Conservation (phyloP, 1,140 invertebrate genomes). For the Ladona fulva region DNA sequence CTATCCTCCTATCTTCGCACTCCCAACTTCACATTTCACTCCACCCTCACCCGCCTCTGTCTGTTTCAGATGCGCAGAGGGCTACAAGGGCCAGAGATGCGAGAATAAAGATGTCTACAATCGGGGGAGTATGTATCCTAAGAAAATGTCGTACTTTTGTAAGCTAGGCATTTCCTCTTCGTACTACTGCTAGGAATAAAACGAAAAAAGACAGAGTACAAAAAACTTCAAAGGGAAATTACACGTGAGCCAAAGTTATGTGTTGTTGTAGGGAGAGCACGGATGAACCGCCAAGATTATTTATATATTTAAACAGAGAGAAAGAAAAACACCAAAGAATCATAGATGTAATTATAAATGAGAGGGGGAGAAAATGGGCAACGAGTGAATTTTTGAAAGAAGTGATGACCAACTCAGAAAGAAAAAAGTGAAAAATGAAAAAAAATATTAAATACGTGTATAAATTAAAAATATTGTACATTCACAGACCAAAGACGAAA, state of each 20-base stretch:
- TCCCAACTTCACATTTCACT: not conserved
- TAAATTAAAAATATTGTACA: not conserved
- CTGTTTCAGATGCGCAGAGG: conserved; percentile 68
- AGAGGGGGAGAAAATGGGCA: not conserved
- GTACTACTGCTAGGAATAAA: conserved; percentile 43
- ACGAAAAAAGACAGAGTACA: not conserved
- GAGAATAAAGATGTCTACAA: conserved; percentile 66
- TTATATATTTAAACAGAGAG: conserved; percentile 1
- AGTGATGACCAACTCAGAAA: not conserved
- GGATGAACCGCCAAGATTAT: not conserved
- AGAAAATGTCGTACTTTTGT: conserved; percentile 45
- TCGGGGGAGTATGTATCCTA: conserved; percentile 52
- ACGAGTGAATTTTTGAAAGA: not conserved
- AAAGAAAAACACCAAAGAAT: conserved; percentile 1
- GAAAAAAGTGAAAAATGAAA: not conserved
- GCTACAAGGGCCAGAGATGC: conserved; percentile 71
- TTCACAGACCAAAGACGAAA: conserved; percentile 4
- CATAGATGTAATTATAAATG: not conserved
- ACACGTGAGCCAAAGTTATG: not conserved
- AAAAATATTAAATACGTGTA: not conserved
- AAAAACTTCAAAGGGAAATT: not conserved
- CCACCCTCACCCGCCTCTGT: conserved; percentile 24
- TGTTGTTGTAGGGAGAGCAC: not conserved
- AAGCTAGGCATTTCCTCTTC: conserved; percentile 47
- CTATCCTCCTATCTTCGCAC: not conserved